These are phyloP conservation scores for Amphiura filiformis DNA, from an alignment of 35 echinoderm and acorn worm genomes.

Conservation along the genomic window DNA sequence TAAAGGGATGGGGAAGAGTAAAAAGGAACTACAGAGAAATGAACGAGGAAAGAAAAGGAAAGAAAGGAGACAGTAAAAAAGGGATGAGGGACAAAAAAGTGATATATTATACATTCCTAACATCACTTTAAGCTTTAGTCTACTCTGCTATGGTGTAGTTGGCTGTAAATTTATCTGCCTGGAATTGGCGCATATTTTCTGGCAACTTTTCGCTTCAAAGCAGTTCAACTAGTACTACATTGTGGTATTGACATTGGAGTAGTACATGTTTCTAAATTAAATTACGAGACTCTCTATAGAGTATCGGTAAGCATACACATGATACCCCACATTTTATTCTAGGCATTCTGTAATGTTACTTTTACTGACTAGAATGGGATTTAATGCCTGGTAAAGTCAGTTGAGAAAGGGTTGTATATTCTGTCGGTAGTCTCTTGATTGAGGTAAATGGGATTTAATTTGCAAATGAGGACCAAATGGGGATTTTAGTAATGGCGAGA, in stretches of 20 bases:
- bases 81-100: too few species aligned
- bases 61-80: too few species aligned
- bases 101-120: too few species aligned
- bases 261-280: slow-evolving; percentile 7
- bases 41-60: too few species aligned
- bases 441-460: not conserved
- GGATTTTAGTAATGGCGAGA: not conserved
- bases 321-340: not conserved
- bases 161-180: too few species aligned
- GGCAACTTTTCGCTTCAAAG: too few species aligned
- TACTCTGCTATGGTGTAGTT: too few species aligned
- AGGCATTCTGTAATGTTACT: not conserved
- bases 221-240: too few species aligned
- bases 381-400: not conserved
- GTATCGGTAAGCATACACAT: not conserved
- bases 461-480: not conserved
- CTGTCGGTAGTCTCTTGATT: not conserved
- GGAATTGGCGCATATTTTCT: too few species aligned
- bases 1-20: too few species aligned
- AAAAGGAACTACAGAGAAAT: too few species aligned
- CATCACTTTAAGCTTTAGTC: too few species aligned
- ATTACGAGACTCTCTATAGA: not conserved
- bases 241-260: not conserved
- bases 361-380: not conserved
- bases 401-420: not conserved